Base-by-base conservation (phyloP, 2,113 vertebrate genomes). In the Recurvirostra avosetta region DNA sequence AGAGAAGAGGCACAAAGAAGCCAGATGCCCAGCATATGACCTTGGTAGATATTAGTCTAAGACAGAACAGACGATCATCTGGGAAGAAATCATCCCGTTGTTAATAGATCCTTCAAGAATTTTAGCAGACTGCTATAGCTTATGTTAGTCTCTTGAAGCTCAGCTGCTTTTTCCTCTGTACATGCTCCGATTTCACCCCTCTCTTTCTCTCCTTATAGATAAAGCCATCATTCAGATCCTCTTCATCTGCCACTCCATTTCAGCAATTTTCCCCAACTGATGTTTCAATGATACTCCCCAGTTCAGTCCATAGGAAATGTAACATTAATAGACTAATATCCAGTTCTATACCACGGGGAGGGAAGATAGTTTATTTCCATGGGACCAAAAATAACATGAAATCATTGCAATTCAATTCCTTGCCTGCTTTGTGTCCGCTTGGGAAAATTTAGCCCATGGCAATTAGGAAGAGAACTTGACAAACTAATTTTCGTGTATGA, bases 71-170 rank as follows among this genome's bases (percentile, higher is more conserved):
- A 92, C 0, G 30, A 95, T 95, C 67, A 86, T 77, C 71, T 96
- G 86, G 32, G 71, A 78, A 77, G 88, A 95, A 96, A 83, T 61
- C 38, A 88, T 74, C 68, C 56, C 1, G 5, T 58, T 58, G 40
- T 91, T 94, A 92, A 91, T 38, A 79, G 74, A 89, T 88, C 74
- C 81, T 96, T 95, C 72, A 95, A 92, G 71, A 96, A 94, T 90
- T 82, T 88, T 62, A 92, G 68, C 91, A 92, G 75, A 12, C 34
- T 88, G 87, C 76, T 49, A 12, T 11, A 75, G 71, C 84, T 96
- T 87, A 82, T 85, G 66, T 68, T 88, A 70, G 70, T 63, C 55
- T 92, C 72, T 81, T 68, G 72, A 86, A 95, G 36, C 45, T 91
- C 84, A 76, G 66, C 73, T 90, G 70, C 63, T 90, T 89, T 81